phyloP scores from a whole-genome alignment of 2,113 vertebrate genomes.

The Poeciliopsis turrubarensis region DNA sequence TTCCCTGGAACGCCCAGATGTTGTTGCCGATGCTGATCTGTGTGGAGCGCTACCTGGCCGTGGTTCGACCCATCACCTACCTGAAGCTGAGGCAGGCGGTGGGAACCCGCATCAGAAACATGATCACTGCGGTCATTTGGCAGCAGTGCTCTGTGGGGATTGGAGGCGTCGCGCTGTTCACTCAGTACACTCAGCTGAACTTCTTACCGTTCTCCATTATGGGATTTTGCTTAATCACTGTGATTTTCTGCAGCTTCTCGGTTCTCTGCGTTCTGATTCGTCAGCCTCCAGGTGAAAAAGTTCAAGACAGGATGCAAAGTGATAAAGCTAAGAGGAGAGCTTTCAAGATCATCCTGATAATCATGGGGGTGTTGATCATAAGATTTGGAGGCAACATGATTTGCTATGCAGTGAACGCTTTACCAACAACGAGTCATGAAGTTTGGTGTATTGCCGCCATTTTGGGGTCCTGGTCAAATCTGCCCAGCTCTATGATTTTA shows the following conservation, averaged over 20 bases:
- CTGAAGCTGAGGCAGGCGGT: neutral
- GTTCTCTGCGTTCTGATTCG: slow-evolving; percentile 11
- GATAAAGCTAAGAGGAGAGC: slow-evolving; percentile 1
- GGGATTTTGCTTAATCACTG: neutral
- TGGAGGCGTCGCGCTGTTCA: accelerated
- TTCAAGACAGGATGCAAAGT: neutral
- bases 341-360: neutral
- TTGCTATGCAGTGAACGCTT: neutral
- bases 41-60: neutral
- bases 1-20: slow-evolving; percentile 7
- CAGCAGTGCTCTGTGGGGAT: neutral
- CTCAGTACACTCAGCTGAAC: neutral
- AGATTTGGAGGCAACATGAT: slow-evolving; percentile 5
- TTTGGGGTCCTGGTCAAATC: neutral
- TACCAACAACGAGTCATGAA: no score
- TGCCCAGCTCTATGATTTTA: slow-evolving; percentile 8
- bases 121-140: neutral
- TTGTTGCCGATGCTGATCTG: neutral
- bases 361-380: neutral
- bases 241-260: slow-evolving; percentile 4
- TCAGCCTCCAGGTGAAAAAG: neutral
- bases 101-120: neutral
- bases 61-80: slow-evolving; percentile 5
- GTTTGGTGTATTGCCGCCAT: neutral
- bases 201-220: neutral